Evolutionary conservation across 2,113 vertebrate species (phyloP).

Genomic region (Hepsetus odoe): DNA sequence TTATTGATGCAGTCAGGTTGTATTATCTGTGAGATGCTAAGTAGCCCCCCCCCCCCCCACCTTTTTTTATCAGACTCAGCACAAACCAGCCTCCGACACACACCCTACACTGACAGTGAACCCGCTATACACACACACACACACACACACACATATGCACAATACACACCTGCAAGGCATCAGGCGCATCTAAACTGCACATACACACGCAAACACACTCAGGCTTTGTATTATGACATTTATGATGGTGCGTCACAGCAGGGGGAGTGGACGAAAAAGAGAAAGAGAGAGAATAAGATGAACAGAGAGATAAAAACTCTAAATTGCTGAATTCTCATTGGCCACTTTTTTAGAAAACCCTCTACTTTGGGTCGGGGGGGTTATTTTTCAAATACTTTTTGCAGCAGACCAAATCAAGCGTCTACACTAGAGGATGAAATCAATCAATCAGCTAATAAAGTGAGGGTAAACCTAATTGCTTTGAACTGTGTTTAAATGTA

Average conservation of each 20-base stretch:
- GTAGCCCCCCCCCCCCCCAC: conserved; percentile 2
- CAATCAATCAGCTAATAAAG: too few species aligned
- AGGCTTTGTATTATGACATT: background rate
- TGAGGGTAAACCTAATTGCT: too few species aligned
- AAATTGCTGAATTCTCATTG: too few species aligned
- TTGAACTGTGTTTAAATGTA: too few species aligned
- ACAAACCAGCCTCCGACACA: background rate
- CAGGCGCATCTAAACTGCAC: background rate
- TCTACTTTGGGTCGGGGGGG: too few species aligned
- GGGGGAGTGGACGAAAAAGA: too few species aligned
- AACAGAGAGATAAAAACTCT: background rate
- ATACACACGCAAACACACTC: background rate
- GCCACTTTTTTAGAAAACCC: too few species aligned
- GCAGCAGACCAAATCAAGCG: too few species aligned
- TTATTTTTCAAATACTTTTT: too few species aligned
- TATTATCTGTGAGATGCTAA: conserved; percentile 64
- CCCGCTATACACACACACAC: conserved; percentile 10
- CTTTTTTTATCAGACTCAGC: conserved; percentile 14
- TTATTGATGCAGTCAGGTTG: conserved; percentile 62
- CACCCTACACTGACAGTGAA: conserved; percentile 1
- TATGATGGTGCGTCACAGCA: background rate
- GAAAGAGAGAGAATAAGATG: background rate
- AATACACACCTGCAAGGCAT: conserved; percentile 34
- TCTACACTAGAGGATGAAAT: too few species aligned
- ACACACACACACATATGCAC: conserved; percentile 16